Base-by-base conservation (phyloP, 2,113 vertebrate species). In the Pseudorectes ferrugineus region DNA sequence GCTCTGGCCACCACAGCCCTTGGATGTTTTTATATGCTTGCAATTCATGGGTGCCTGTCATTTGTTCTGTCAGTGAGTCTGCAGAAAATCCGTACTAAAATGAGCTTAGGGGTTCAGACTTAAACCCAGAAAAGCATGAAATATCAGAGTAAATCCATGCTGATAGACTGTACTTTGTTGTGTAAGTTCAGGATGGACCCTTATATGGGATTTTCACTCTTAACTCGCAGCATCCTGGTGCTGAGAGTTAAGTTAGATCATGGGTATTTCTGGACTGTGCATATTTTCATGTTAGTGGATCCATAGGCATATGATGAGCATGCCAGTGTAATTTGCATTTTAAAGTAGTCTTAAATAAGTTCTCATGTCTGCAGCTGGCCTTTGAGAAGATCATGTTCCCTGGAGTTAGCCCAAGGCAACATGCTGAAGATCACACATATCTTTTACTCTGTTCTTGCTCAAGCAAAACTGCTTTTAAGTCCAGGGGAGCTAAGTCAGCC, bases 381-480 rank as follows among this genome's bases (percentile, higher is more conserved):
- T 96, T 97, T 93, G 85, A 92, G 93, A 95, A 85, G 88, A 90
- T 80, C 5, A 2, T 81, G 85, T 95, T 96, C 93, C 88, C 93
- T 88, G 79, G 93, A 95, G 92, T 94, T 86, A 90, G 90, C 94
- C 90, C 82, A 84, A 55, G 76, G 93, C 95, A 78, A 84, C 36
- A 33, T 93, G 85, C 88, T 94, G 85, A 91, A 94, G 95, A 96
- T 96, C 93, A 93, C 92, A 93, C 82, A 29, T 78, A 61, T 40
- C 57, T 92, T 95, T 96, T 92, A 92, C 85, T 95, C 90, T 84
- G 75, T 95, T 96, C 92, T 93, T 92, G 85, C 92, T 95, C 61
- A 90, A 86, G 79, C 85, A 96, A 96, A 96, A 94, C 82, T 92
- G 79, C 92, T 96, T 96, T 95, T 86, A 93, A 92, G 92, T 94